A percentile compares a stretch with the other conserved stretches of the same genome.
Evolutionary conservation across 2,797 vertebrate species (phyloP).

Genomic region (Phrynocephalus guinanensis): DNA sequence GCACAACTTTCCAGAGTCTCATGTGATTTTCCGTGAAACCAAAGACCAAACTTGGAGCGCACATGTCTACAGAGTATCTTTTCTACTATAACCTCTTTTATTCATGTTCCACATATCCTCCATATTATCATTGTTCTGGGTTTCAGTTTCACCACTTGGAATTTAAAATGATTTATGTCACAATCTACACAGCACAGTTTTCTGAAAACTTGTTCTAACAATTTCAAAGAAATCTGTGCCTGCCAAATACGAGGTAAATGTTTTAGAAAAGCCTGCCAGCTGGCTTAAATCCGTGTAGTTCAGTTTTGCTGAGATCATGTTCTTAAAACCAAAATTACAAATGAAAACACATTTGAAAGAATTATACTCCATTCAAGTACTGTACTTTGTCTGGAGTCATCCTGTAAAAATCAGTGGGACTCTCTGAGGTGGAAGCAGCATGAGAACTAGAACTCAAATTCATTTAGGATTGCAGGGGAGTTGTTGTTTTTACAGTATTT

Average conservation of each 20-base stretch:
- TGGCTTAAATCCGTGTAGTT: slow-evolving; percentile 15
- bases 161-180: slow-evolving; percentile 8
- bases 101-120: background rate
- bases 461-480: background rate
- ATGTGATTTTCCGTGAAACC: background rate
- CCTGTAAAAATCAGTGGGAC: background rate
- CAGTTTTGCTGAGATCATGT: slow-evolving; percentile 3
- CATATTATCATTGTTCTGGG: background rate
- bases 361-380: background rate
- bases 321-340: slow-evolving; percentile 6
- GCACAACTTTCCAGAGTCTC: background rate
- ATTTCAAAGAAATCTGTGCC: slow-evolving; percentile 2
- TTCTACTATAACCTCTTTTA: background rate
- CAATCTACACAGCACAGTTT: background rate
- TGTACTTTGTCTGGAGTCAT: background rate
- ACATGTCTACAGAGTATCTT: background rate
- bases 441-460: background rate
- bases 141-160: background rate
- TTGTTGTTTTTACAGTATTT: too few relatives aligned
- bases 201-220: slow-evolving; percentile 6
- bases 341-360: slow-evolving; percentile 2
- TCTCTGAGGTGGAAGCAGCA: background rate
- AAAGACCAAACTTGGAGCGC: background rate
- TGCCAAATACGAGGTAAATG: slow-evolving; percentile 6
- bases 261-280: background rate